Percentiles rank a stretch among this genome's conserved stretches.
Conservation (phyloP, 2,888 invertebrate species). For the Sphecodes monilicornis region DNA sequence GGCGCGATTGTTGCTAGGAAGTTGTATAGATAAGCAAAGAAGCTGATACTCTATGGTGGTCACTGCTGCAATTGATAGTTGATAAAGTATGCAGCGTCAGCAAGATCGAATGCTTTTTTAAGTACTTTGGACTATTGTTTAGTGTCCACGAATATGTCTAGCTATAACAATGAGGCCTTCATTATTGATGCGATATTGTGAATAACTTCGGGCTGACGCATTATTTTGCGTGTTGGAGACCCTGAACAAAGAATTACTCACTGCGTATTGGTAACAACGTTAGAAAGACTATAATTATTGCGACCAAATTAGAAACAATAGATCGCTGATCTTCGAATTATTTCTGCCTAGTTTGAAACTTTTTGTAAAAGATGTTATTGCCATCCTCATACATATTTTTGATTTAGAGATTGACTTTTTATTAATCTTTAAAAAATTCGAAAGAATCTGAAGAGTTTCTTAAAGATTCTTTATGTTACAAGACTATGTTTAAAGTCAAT, state of each 20-base stretch:
- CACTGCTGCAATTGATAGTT: not conserved
- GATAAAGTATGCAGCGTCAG: not conserved
- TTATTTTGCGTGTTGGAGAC: not conserved
- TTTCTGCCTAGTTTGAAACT: no score
- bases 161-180: constrained; percentile 1
- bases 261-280: not conserved
- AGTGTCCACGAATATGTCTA: not conserved
- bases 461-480: no score
- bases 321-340: not conserved
- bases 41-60: not conserved
- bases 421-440: no score
- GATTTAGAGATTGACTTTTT: no score
- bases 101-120: constrained; percentile 1
- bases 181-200: constrained; percentile 14
- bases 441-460: no score
- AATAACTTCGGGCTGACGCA: not conserved
- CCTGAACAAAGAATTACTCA: not conserved
- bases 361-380: no score
- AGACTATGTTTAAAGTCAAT: no score
- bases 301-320: not conserved
- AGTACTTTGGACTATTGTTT: constrained; percentile 16
- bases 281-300: not conserved
- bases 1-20: not conserved
- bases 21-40: constrained; percentile 3
- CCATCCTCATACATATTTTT: no score